phyloP scores from a whole-genome alignment of 1,140 invertebrate species.

The Drosophila kepulauana region DNA sequence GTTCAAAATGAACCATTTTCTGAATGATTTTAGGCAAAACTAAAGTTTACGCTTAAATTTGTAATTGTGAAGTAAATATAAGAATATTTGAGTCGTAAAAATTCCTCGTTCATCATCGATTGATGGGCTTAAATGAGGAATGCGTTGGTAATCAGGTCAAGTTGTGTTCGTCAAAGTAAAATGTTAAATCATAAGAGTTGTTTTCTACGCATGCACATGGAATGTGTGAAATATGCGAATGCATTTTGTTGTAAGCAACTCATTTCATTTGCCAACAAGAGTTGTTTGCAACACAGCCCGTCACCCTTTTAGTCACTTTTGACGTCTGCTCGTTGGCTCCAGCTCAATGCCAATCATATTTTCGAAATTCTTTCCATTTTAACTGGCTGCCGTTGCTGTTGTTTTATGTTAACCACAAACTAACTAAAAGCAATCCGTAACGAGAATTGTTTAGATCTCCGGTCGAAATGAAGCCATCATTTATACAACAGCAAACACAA shows the following conservation, averaged over 20 bases:
- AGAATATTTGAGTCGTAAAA: not conserved
- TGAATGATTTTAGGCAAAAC: not conserved
- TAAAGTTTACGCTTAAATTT: not conserved
- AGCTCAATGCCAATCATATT: slow-evolving; percentile 24
- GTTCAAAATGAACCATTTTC: not conserved
- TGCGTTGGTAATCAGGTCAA: not conserved
- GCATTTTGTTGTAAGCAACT: not conserved
- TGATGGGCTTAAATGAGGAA: not conserved
- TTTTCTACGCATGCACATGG: not conserved
- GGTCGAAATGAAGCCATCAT: slow-evolving; percentile 4
- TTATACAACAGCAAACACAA: not conserved
- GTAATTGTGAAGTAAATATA: not conserved
- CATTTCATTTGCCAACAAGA: not conserved
- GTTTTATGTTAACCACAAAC: slow-evolving; percentile 3
- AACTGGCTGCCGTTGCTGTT: not conserved
- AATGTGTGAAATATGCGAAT: slow-evolving; percentile 5
- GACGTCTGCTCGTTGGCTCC: not conserved
- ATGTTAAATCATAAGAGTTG: not conserved
- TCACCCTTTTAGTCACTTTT: not conserved
- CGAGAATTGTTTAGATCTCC: slow-evolving; percentile 5
- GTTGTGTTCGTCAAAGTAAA: not conserved
- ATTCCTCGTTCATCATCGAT: not conserved
- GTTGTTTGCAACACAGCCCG: not conserved
- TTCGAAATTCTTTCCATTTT: not conserved
- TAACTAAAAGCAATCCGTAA: slow-evolving; percentile 8